These are phyloP conservation scores for Urocolius indicus DNA, from an alignment of 2,113 vertebrate genomes.

Conservation along the genomic window DNA sequence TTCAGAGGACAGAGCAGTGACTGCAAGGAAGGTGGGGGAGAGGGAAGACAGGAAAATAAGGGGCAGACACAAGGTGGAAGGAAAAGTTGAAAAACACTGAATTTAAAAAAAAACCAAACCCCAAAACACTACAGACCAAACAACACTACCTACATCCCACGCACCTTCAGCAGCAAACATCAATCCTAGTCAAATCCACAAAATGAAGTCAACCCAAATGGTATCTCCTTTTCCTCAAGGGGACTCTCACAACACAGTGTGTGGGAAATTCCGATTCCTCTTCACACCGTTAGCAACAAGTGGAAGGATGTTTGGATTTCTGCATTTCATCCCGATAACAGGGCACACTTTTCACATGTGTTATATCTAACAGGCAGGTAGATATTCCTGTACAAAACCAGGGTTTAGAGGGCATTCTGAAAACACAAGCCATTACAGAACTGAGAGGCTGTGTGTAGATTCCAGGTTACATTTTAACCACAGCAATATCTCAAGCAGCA, in stretches of 20 bases:
- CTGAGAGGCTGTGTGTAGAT: rapidly evolving
- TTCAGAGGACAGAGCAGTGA: constrained; percentile 2
- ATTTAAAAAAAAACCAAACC: constrained; percentile 42
- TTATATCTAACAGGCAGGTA: constrained; percentile 19
- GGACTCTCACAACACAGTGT: background rate
- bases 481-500: background rate
- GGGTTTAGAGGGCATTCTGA: background rate
- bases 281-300: constrained; percentile 45
- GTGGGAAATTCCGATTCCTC: constrained; percentile 43
- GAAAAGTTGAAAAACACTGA: constrained; percentile 15
- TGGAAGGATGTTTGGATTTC: background rate
- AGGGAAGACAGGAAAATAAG: constrained; percentile 31
- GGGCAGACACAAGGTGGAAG: constrained; percentile 23
- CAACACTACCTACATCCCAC: constrained; percentile 71
- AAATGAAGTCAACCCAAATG: constrained; percentile 61
- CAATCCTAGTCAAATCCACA: constrained; percentile 72
- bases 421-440: background rate
- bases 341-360: background rate
- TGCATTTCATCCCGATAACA: constrained; percentile 42
- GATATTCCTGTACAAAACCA: background rate
- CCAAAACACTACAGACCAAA: constrained; percentile 63
- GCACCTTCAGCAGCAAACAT: constrained; percentile 72
- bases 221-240: constrained; percentile 28
- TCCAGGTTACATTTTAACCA: background rate
- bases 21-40: background rate